These are phyloP conservation scores for Bombycilla garrulus DNA, from an alignment of 2,113 vertebrate species.

Conservation along the genomic window DNA sequence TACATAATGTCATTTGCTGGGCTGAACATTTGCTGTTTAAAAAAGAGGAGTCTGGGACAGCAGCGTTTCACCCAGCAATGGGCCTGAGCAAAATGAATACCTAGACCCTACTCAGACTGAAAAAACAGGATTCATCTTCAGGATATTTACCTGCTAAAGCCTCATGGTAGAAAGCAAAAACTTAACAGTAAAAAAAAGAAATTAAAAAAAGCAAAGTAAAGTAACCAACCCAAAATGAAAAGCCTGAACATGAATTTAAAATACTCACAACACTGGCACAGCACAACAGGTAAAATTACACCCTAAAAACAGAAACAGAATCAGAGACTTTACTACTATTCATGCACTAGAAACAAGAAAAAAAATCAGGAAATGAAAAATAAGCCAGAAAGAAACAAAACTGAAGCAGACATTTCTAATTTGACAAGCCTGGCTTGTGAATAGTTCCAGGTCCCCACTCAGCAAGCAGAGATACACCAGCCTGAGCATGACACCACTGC, in stretches of 20 bases:
- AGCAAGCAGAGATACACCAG: background rate
- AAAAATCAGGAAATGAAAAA: background rate
- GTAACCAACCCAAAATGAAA: constrained; percentile 48
- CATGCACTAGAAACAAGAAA: constrained; percentile 26
- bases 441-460: background rate
- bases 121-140: background rate
- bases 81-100: background rate
- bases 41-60: background rate
- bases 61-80: background rate
- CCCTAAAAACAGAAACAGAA: constrained; percentile 76
- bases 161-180: background rate
- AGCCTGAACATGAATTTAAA: constrained; percentile 60
- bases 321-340: constrained; percentile 47
- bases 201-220: background rate
- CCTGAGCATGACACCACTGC: background rate
- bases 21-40: background rate
- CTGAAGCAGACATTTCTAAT: background rate
- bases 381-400: constrained; percentile 8
- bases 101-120: background rate
- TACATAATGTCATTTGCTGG: background rate
- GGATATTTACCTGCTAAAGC: background rate
- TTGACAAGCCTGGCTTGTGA: background rate
- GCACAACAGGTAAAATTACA: constrained; percentile 73
- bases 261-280: constrained; percentile 84
- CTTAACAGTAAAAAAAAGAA: background rate